A percentile compares a stretch with the other conserved stretches of the same genome.
phyloP scores from a whole-genome alignment of 92 coral and sea anemone species.

The Hydrozoanthus gracilis region DNA sequence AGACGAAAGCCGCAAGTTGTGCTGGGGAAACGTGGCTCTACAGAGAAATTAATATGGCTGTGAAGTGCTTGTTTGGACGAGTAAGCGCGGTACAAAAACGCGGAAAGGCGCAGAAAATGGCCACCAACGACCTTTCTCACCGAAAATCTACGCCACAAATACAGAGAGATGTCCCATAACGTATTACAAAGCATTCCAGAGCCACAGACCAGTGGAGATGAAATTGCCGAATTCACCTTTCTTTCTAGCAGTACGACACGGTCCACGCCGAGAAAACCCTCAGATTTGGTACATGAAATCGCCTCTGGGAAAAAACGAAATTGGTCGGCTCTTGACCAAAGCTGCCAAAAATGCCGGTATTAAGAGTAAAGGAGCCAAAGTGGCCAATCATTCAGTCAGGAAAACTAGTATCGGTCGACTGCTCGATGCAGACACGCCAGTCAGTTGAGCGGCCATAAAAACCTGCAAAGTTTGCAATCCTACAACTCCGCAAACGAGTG shows the following conservation, averaged over 20 bases:
- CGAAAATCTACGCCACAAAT: too few relatives aligned
- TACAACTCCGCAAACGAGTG: conserved; percentile 44
- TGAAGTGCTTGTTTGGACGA: too few relatives aligned
- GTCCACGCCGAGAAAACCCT: neutral
- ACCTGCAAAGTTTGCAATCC: conserved; percentile 45
- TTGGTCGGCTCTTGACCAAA: too few relatives aligned
- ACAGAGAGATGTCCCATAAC: too few relatives aligned
- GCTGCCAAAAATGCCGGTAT: conserved; percentile 57
- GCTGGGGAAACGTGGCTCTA: too few relatives aligned
- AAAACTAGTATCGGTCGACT: conserved; percentile 47
- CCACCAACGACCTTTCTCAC: too few relatives aligned
- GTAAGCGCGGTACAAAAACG: too few relatives aligned
- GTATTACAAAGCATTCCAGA: too few relatives aligned
- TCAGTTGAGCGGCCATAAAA: conserved; percentile 60
- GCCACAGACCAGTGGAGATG: conserved; percentile 48
- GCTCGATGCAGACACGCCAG: conserved; percentile 50
- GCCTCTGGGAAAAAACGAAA: conserved; percentile 65
- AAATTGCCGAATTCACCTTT: conserved; percentile 60
- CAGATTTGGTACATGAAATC: neutral
- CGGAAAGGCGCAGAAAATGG: too few relatives aligned
- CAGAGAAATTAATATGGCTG: too few relatives aligned
- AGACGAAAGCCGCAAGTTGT: too few relatives aligned
- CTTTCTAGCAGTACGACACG: conserved; percentile 57
- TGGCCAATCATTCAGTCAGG: conserved; percentile 49
- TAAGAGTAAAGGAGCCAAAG: conserved; percentile 40